Evolutionary conservation across 2,797 vertebrate genomes (phyloP).

Genomic region (Masticophis lateralis): DNA sequence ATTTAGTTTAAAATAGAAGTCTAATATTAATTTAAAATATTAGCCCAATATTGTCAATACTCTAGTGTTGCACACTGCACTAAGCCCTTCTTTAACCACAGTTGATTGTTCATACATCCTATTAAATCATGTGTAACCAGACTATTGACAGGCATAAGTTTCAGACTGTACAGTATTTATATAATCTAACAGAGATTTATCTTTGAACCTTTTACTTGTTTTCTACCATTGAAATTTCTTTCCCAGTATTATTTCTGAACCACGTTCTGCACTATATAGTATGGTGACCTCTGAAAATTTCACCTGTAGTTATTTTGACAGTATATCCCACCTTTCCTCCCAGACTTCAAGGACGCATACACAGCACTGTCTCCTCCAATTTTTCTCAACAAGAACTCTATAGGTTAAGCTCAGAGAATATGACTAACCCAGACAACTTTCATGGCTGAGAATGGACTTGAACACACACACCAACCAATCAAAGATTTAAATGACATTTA

Average conservation of each 20-base stretch:
- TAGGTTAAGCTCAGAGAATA: neutral
- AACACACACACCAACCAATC: neutral
- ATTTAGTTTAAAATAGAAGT: neutral
- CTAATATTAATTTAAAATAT: neutral
- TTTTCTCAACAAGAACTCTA: neutral
- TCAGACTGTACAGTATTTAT: neutral
- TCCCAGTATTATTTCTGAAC: neutral
- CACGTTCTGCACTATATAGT: neutral
- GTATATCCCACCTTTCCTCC: neutral
- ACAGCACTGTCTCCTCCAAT: neutral
- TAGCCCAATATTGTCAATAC: neutral
- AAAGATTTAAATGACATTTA: constrained; percentile 34
- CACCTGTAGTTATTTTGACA: neutral
- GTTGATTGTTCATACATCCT: neutral
- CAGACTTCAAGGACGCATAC: neutral
- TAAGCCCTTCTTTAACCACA: neutral
- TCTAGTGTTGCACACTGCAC: neutral
- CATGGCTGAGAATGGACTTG: neutral
- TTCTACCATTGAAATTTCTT: neutral
- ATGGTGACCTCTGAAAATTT: neutral
- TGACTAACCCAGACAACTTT: neutral
- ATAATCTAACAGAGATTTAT: neutral
- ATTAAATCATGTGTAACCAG: neutral
- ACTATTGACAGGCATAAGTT: neutral
- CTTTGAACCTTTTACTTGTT: neutral